A percentile compares a stretch with the other conserved stretches of the same genome.
phyloP scores from a whole-genome alignment of 2,113 vertebrate species.

The Ctenodactylus gundi region DNA sequence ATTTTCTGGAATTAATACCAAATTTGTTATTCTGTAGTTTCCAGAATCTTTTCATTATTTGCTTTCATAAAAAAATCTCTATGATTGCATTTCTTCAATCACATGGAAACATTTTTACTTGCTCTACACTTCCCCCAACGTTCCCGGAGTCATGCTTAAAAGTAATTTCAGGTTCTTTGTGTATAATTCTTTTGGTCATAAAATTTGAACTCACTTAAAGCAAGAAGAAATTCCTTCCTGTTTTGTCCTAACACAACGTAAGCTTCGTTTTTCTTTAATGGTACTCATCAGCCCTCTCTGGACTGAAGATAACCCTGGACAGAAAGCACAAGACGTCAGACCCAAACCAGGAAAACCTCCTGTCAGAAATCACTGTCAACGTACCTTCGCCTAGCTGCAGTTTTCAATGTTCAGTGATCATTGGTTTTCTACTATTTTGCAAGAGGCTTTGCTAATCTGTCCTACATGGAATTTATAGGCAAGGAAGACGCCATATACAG shows the following conservation, averaged over 20 bases:
- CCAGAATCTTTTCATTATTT: not conserved
- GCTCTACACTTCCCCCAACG: not conserved
- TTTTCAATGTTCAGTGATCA: not conserved
- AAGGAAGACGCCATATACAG: not conserved
- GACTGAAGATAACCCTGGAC: not conserved
- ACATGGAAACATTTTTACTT: not conserved
- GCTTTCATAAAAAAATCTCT: not conserved
- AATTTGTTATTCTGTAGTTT: not conserved
- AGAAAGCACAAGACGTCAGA: not conserved
- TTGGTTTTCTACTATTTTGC: not conserved
- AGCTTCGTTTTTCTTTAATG: not conserved
- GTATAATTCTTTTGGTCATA: not conserved
- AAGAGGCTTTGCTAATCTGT: not conserved
- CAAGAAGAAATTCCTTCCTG: not conserved
- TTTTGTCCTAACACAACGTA: not conserved
- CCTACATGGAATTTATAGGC: not conserved
- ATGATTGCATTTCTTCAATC: not conserved
- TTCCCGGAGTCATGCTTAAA: not conserved
- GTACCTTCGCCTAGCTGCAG: not conserved
- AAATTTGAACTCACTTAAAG: not conserved
- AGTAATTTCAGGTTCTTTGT: not conserved
- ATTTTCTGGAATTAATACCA: not conserved
- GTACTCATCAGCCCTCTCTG: not conserved
- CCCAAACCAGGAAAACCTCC: not conserved
- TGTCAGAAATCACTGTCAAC: not conserved